Base-by-base conservation (phyloP, 2,113 vertebrate species). In the Aegotheles bennettii region DNA sequence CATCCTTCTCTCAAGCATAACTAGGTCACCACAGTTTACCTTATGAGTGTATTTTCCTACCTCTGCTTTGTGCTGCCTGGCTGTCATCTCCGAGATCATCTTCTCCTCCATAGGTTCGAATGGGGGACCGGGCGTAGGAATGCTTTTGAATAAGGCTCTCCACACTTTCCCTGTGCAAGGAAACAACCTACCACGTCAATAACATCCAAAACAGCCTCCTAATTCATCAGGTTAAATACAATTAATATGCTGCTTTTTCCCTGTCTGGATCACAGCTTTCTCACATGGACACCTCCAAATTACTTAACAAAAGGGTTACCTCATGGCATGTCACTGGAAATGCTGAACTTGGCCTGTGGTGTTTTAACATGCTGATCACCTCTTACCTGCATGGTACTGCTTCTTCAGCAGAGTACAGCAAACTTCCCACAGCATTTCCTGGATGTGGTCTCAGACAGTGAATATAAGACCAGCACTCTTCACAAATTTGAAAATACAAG, bases 91-190 rank as follows among this genome's bases (percentile, higher is more conserved):
- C 98, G 1, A 99, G 95, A 53, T 99, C 99, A 60, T 99, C 99
- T 45, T 99, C 99, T 21, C 98, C 99, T 24, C 99, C 98, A 10
- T 99, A 99, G 47, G 99, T 99, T 61, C 99, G 98, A 96, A 99
- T 99, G 5, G 99, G 99, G 4, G 99, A 99, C 67, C 99, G 98
- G 82, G 99, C 99, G 68, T 99, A 99, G 47, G 99, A 99, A 98
- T 99, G 99, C 98, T 99, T 99, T 94, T 99, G 99, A 97, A 99
- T 99, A 93, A 99, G 98, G 96, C 98, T 99, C 97, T 99, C 99
- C 96, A 99, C 99, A 63, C 99, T 99, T 98, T 99, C 99, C 97
- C 99, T 99, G 97, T 94, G 45, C 81, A 81, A 93, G 29, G 16
- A 80, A 95, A 80, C 23, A 87, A 59, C 8, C 7, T 36, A 26